Conservation (phyloP, 2,888 invertebrate species). For the Acleris emargana region DNA sequence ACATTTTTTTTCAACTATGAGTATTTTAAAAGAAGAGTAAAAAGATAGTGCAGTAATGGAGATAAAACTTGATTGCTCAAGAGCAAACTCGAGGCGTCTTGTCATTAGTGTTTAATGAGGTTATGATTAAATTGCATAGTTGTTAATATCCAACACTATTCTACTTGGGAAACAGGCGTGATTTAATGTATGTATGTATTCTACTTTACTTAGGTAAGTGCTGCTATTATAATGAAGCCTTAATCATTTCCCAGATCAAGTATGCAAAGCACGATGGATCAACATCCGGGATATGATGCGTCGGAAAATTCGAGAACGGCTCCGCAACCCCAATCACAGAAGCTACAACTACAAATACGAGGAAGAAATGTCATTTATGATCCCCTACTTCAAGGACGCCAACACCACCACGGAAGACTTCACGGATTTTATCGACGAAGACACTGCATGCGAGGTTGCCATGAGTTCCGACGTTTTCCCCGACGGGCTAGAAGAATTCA, state of each 20-base stretch:
- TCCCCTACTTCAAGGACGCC: conserved; percentile 63
- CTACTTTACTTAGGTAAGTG: no score
- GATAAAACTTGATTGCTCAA: no score
- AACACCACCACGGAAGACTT: conserved; percentile 51
- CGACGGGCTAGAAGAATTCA: conserved; percentile 47
- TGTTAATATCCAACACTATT: neutral
- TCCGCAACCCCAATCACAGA: conserved; percentile 55
- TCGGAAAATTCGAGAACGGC: conserved; percentile 59
- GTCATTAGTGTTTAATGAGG: no score
- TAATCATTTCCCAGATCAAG: conserved; percentile 50
- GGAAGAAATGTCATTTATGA: conserved; percentile 65
- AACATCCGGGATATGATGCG: conserved; percentile 77
- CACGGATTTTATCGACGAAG: conserved; percentile 55
- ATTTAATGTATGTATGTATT: no score
- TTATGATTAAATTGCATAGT: neutral
- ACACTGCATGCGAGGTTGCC: conserved; percentile 51
- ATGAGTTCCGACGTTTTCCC: conserved; percentile 56
- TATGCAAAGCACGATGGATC: conserved; percentile 71
- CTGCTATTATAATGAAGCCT: neutral
- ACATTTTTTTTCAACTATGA: no score
- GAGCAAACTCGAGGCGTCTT: no score
- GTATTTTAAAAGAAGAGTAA: no score
- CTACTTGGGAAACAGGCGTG: no score
- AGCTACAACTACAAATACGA: conserved; percentile 72
- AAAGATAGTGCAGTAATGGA: no score